A percentile compares a stretch with the other conserved stretches of the same genome.
Conservation (phyloP, 2,888 invertebrate genomes). For the Ectemnius lituratus region DNA sequence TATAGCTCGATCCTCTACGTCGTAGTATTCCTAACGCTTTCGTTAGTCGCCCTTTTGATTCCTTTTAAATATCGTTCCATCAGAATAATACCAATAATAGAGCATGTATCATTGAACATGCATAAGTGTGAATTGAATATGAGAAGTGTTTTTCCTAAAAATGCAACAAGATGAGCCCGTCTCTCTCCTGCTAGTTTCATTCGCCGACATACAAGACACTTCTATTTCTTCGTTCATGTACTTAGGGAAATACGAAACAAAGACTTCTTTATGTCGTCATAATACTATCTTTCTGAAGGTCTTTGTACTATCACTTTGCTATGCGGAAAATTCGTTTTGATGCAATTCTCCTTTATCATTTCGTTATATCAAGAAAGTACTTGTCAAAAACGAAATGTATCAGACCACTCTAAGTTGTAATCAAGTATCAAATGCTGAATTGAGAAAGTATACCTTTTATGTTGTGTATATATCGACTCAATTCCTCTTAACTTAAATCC, state of each 20-base stretch:
- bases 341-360: conserved; percentile 19
- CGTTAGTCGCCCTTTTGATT: conserved; percentile 22
- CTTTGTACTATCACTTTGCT: conserved; percentile 48
- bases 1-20: conserved; percentile 65
- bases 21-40: conserved; percentile 31
- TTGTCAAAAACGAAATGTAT: too few relatives aligned
- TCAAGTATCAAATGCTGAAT: too few relatives aligned
- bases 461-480: conserved; percentile 12
- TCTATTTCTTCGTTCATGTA: neutral
- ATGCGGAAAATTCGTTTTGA: conserved; percentile 36
- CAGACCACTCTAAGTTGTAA: too few relatives aligned
- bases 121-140: too few relatives aligned
- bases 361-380: too few relatives aligned
- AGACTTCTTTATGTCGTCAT: conserved; percentile 20
- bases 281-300: conserved; percentile 36
- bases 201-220: too few relatives aligned
- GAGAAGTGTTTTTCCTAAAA: too few relatives aligned
- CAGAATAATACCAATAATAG: conserved; percentile 18
- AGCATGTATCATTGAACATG: too few relatives aligned
- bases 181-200: too few relatives aligned
- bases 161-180: too few relatives aligned
- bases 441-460: conserved; percentile 12
- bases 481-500: conserved; percentile 23
- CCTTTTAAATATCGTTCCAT: conserved; percentile 32
- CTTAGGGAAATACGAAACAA: conserved; percentile 14